Conservation (phyloP, 2,888 invertebrate species). For the Salticus scenicus region DNA sequence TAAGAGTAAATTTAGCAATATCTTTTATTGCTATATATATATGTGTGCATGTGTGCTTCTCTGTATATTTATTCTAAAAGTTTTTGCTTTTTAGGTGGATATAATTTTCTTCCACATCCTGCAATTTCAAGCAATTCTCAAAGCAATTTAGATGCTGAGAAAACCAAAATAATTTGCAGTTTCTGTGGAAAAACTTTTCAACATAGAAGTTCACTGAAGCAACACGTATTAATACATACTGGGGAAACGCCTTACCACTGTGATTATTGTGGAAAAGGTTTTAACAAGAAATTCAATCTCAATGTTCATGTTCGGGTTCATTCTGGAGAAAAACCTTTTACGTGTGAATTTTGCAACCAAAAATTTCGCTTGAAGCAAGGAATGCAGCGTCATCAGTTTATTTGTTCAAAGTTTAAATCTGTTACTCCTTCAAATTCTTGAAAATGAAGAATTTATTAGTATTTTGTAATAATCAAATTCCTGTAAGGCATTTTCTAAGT, state of each 20-base stretch:
- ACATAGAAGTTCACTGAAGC: background rate
- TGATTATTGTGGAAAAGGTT: background rate
- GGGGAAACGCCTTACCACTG: conserved; percentile 8
- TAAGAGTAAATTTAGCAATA: no score
- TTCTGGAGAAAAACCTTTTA: conserved; percentile 9
- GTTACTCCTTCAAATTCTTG: background rate
- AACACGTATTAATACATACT: background rate
- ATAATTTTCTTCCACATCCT: background rate
- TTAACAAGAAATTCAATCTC: conserved; percentile 8
- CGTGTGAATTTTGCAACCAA: background rate
- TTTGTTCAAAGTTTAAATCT: background rate
- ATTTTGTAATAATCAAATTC: background rate
- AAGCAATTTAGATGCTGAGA: background rate
- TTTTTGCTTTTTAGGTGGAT: background rate
- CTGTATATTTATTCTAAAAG: no score
- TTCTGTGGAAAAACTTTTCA: background rate
- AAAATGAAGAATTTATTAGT: background rate
- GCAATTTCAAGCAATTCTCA: background rate
- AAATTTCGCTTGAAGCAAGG: background rate
- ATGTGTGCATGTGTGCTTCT: no score
- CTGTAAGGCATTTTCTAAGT: no score
- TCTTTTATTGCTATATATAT: no score
- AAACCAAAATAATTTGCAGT: background rate
- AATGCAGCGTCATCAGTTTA: background rate
- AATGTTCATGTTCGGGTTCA: conserved; percentile 1